Conservation (phyloP, 2,113 vertebrate genomes). For the Toxostoma redivivum region DNA sequence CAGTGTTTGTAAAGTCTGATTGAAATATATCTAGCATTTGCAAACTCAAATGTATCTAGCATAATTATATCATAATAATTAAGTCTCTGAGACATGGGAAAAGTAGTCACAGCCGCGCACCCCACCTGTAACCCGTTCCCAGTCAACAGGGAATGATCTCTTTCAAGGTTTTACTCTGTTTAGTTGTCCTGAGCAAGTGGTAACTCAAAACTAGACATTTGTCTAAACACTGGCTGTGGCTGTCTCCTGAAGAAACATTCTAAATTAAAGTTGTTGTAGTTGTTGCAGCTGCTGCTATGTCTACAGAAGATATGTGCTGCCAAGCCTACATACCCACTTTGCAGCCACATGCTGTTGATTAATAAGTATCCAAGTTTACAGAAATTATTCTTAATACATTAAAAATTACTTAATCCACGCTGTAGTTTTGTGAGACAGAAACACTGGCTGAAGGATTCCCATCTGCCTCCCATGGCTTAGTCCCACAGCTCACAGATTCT, state of each 20-base stretch:
- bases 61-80: not conserved
- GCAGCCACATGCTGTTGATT: not conserved
- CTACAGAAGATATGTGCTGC: not conserved
- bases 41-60: not conserved
- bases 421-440: not conserved
- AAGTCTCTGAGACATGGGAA: not conserved
- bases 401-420: not conserved
- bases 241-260: not conserved
- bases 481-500: not conserved
- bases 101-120: not conserved
- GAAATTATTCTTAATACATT: not conserved
- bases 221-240: not conserved
- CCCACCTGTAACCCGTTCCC: not conserved
- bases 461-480: not conserved
- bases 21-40: not conserved
- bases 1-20: not conserved
- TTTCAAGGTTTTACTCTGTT: not conserved
- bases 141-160: not conserved
- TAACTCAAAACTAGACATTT: not conserved
- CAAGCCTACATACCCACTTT: not conserved
- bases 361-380: not conserved
- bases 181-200: not conserved
- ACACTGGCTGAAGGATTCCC: not conserved
- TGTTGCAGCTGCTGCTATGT: slow-evolving; percentile 1
- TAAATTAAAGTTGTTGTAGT: slow-evolving; percentile 2